phyloP scores from a whole-genome alignment of 2,797 vertebrate genomes.

The Eupleurogrammus muticus region DNA sequence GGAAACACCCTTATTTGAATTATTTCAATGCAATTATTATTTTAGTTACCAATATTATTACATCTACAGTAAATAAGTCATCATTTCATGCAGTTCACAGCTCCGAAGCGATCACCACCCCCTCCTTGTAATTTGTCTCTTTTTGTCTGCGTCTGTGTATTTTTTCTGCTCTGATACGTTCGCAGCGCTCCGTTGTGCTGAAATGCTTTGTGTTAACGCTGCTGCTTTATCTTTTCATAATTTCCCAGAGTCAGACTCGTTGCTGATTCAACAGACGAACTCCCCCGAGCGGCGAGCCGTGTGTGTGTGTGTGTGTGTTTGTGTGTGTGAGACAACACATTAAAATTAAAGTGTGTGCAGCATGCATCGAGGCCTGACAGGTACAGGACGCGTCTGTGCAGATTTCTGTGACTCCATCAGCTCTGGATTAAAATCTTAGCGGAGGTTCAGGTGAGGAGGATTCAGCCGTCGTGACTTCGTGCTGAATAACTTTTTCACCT shows the following conservation, averaged over 20 bases:
- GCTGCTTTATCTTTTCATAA: conserved; percentile 19
- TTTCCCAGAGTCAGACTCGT: conserved; percentile 24
- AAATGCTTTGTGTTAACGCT: conserved; percentile 9
- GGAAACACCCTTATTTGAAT: too few relatives aligned
- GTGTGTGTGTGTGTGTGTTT: background rate
- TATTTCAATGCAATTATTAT: too few relatives aligned
- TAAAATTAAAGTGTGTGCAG: too few relatives aligned
- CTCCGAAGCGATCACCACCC: too few relatives aligned
- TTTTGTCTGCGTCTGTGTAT: background rate
- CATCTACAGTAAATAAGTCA: too few relatives aligned
- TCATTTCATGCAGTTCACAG: too few relatives aligned
- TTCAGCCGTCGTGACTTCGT: background rate
- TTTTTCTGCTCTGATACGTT: background rate
- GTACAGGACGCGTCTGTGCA: background rate
- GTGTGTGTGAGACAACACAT: background rate
- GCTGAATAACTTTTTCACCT: background rate
- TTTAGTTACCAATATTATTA: too few relatives aligned
- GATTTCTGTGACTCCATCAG: background rate
- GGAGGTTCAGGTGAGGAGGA: conserved; percentile 10
- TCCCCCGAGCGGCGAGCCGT: background rate
- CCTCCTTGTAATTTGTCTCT: background rate
- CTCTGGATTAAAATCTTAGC: conserved; percentile 1
- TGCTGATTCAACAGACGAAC: conserved; percentile 22
- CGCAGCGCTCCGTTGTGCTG: background rate
- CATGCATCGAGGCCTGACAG: background rate